A percentile compares a stretch with the other conserved stretches of the same genome.
Conservation (phyloP, 2,797 vertebrate genomes). For the Bovichtus variegatus region DNA sequence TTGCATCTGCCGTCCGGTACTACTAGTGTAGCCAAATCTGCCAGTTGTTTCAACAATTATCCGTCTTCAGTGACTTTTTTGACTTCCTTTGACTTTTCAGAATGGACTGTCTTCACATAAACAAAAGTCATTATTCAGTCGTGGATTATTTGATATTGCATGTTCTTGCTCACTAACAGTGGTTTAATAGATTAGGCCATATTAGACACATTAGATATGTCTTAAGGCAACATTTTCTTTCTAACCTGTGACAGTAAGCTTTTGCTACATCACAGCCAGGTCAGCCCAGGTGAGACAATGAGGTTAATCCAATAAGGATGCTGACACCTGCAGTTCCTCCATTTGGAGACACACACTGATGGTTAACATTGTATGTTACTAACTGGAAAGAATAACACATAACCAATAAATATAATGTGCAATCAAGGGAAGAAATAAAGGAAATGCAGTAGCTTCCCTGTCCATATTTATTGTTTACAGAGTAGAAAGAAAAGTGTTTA, state of each 20-base stretch:
- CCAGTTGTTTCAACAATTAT: not conserved
- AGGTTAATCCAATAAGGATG: conserved; percentile 48
- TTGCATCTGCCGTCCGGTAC: too few species aligned
- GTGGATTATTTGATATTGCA: not conserved
- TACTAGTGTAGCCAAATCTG: not conserved
- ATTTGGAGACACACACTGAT: not conserved
- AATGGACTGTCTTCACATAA: not conserved
- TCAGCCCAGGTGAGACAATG: conserved; percentile 4
- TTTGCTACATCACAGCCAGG: conserved; percentile 20
- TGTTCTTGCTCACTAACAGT: not conserved
- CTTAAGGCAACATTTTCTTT: conserved; percentile 8
- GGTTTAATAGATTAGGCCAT: not conserved
- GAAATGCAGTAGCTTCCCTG: too few species aligned
- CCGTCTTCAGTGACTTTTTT: not conserved
- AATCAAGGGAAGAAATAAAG: not conserved
- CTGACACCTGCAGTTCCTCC: conserved; percentile 19
- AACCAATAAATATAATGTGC: not conserved
- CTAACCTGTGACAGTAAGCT: conserved; percentile 30
- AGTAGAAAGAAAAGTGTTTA: not conserved
- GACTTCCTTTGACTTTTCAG: not conserved
- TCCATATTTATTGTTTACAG: not conserved
- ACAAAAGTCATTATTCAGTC: not conserved
- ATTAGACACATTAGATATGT: conserved; percentile 8
- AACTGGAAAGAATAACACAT: not conserved
- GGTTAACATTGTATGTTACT: not conserved